Evolutionary conservation across 2,113 vertebrate species (phyloP).

Genomic region (Ochotona princeps): DNA sequence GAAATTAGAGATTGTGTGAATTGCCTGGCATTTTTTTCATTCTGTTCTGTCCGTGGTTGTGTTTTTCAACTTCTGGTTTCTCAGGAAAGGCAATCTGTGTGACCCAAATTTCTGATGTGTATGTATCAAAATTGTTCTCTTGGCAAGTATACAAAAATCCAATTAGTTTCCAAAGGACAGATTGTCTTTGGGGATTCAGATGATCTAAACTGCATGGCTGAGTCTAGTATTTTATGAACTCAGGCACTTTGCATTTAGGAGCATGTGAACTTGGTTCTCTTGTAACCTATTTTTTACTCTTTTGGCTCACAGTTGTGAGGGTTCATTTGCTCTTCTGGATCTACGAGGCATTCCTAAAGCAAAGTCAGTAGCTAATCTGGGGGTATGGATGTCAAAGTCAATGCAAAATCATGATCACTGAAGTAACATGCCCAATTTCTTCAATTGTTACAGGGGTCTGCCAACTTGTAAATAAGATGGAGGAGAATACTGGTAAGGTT

Average conservation of each 20-base stretch:
- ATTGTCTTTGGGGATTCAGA: slow-evolving; percentile 83
- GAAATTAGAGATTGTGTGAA: slow-evolving; percentile 10
- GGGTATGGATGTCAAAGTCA: not conserved
- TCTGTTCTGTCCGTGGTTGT: slow-evolving; percentile 52
- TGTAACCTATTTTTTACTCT: not conserved
- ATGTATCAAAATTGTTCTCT: slow-evolving; percentile 79
- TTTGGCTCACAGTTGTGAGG: not conserved
- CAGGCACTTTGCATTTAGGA: not conserved
- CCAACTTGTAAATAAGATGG: slow-evolving; percentile 97
- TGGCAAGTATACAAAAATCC: slow-evolving; percentile 84
- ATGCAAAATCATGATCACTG: not conserved
- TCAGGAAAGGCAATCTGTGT: slow-evolving; percentile 68
- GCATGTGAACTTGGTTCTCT: not conserved
- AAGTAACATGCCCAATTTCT: slow-evolving; percentile 36
- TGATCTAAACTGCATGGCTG: slow-evolving; percentile 76
- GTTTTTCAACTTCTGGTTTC: slow-evolving; percentile 58
- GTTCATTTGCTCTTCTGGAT: not conserved
- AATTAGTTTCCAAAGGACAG: slow-evolving; percentile 86
- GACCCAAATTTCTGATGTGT: slow-evolving; percentile 75
- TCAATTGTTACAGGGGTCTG: slow-evolving; percentile 91
- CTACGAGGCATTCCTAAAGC: not conserved
- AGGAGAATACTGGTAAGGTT: slow-evolving; percentile 90
- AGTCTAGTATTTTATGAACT: slow-evolving; percentile 68
- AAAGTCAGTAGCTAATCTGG: not conserved
- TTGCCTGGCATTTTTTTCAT: not conserved